Conservation (phyloP, 2,888 invertebrate species). For the Troides helena region DNA sequence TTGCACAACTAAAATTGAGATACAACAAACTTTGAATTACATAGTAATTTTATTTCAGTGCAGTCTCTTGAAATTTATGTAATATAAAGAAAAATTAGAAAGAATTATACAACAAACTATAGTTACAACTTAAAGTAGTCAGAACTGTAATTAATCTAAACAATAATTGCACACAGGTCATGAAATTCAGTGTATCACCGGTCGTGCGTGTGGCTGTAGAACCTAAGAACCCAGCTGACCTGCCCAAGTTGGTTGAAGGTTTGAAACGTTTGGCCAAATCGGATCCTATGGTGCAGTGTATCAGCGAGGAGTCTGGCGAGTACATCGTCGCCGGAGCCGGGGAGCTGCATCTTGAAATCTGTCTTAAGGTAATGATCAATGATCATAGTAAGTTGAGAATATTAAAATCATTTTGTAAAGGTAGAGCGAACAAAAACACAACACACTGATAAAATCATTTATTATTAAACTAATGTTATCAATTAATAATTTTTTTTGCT, state of each 20-base stretch:
- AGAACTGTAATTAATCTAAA: neutral
- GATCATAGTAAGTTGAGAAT: neutral
- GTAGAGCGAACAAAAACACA: too few species aligned
- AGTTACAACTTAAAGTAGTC: too few species aligned
- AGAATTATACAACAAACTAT: too few species aligned
- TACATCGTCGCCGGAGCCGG: slow-evolving; percentile 99
- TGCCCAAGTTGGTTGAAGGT: slow-evolving; percentile 99
- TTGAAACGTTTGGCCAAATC: slow-evolving; percentile 99
- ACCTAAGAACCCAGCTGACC: slow-evolving; percentile 98
- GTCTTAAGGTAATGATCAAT: slow-evolving; percentile 85
- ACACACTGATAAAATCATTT: too few species aligned
- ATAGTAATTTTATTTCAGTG: too few species aligned
- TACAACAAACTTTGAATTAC: slow-evolving; percentile 38
- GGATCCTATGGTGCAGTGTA: slow-evolving; percentile 99
- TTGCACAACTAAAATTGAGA: slow-evolving; percentile 53
- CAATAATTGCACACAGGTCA: slow-evolving; percentile 86
- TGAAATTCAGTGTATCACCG: slow-evolving; percentile 99
- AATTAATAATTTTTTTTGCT: too few species aligned
- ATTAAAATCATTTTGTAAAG: neutral
- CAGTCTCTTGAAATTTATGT: too few species aligned
- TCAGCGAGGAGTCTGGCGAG: slow-evolving; percentile 99
- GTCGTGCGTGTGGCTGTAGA: slow-evolving; percentile 99
- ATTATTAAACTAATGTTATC: too few species aligned
- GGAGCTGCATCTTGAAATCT: slow-evolving; percentile 99
- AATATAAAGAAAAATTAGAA: too few species aligned